phyloP scores from a whole-genome alignment of 2,888 invertebrate species.

The Alsophila aescularia region DNA sequence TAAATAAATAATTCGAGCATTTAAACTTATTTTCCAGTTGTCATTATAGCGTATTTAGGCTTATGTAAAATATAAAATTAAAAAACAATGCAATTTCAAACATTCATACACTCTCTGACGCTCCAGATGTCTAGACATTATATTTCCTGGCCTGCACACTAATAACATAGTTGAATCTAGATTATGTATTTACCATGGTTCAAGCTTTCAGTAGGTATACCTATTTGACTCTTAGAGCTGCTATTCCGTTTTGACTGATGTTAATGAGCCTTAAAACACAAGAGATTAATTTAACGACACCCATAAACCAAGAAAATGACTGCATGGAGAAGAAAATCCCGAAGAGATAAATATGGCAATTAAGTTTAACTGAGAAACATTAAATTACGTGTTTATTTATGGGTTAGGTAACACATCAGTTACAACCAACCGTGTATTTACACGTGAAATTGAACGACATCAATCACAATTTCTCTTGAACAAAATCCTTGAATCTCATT shows the following conservation, averaged over 20 bases:
- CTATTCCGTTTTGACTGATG: constrained; percentile 1
- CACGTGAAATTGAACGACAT: constrained; percentile 29
- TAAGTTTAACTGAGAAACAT: constrained; percentile 18
- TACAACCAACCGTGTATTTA: constrained; percentile 28
- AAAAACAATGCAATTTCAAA: too few species aligned
- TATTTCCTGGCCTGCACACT: too few species aligned
- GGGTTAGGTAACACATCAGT: constrained; percentile 21
- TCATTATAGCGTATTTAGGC: too few species aligned
- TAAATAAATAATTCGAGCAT: too few species aligned
- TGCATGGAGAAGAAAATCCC: constrained; percentile 2
- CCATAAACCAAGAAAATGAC: constrained; percentile 1
- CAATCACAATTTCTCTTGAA: constrained; percentile 37
- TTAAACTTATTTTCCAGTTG: too few species aligned
- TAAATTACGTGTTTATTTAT: constrained; percentile 22
- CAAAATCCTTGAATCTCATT: constrained; percentile 41
- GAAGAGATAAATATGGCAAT: constrained; percentile 15
- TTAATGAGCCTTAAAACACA: constrained; percentile 10
- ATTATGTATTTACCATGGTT: too few species aligned
- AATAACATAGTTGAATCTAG: too few species aligned
- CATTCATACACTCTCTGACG: too few species aligned
- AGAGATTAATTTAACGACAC: constrained; percentile 9
- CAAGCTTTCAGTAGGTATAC: too few species aligned
- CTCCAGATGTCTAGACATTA: too few species aligned
- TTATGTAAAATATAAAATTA: too few species aligned
- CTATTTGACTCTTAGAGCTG: not conserved